Conservation (phyloP, 2,797 vertebrate species). For the Pseudopleuronectes americanus region DNA sequence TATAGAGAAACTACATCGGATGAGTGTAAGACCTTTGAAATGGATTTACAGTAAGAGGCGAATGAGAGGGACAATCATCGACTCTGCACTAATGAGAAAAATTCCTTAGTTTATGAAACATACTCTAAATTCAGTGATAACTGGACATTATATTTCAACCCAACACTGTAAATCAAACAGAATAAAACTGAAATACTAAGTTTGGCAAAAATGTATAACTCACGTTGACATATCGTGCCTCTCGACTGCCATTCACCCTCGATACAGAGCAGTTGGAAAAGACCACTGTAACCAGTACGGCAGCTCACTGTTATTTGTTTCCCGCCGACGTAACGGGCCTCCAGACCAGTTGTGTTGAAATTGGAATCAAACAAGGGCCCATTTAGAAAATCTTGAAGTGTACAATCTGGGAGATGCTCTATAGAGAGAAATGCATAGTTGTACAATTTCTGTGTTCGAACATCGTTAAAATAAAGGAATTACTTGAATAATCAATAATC, state of each 20-base stretch:
- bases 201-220: conserved; percentile 30
- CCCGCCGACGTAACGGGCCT: not conserved
- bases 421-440: not conserved
- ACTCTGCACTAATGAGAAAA: not conserved
- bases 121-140: too few relatives aligned
- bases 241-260: conserved; percentile 1
- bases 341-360: conserved; percentile 50
- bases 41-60: not conserved
- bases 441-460: not conserved
- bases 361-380: not conserved
- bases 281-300: conserved; percentile 67
- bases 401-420: conserved; percentile 44
- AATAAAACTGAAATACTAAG: too few relatives aligned
- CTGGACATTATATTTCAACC: too few relatives aligned
- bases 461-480: not conserved
- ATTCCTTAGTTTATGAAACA: not conserved
- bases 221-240: conserved; percentile 69
- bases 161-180: too few relatives aligned
- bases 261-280: conserved; percentile 63
- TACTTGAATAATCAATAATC: not conserved
- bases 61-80: conserved; percentile 9
- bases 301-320: conserved; percentile 66
- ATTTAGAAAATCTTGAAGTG: conserved; percentile 1
- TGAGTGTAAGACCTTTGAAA: not conserved
- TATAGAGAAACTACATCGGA: too few relatives aligned